Conservation (phyloP, 2,888 invertebrate species). For the Herminia tarsipennalis region DNA sequence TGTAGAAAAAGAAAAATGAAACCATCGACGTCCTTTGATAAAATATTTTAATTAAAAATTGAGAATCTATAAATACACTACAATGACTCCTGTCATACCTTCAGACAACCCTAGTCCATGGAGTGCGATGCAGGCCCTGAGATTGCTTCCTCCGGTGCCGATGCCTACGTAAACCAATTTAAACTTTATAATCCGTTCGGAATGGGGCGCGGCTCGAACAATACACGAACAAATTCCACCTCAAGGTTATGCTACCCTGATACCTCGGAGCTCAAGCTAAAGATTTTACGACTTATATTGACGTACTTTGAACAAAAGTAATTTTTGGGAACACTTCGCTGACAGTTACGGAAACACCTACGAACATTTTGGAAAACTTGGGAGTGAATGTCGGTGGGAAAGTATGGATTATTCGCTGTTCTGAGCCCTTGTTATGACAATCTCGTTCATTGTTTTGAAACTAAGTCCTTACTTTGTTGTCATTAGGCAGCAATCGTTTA, state of each 20-base stretch:
- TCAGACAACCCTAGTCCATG: constrained; percentile 4
- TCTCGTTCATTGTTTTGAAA: too few relatives aligned
- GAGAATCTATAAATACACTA: too few relatives aligned
- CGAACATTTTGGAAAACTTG: neutral
- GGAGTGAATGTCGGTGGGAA: neutral
- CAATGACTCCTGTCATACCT: neutral
- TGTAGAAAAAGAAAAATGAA: too few relatives aligned
- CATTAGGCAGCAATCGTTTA: too few relatives aligned
- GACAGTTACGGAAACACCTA: constrained; percentile 1
- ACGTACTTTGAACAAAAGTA: constrained; percentile 4
- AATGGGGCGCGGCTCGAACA: constrained; percentile 38
- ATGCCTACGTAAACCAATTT: constrained; percentile 52
- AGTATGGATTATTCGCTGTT: too few relatives aligned
- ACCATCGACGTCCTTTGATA: too few relatives aligned
- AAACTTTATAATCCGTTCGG: constrained; percentile 52
- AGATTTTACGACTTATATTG: constrained; percentile 13
- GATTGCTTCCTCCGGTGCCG: constrained; percentile 31
- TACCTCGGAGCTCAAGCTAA: constrained; percentile 10
- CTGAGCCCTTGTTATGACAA: too few relatives aligned
- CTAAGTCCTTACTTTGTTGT: too few relatives aligned
- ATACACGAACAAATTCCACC: constrained; percentile 43
- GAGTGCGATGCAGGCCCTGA: constrained; percentile 20
- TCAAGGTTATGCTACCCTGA: constrained; percentile 27
- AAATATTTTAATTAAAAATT: too few relatives aligned
- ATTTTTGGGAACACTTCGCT: constrained; percentile 21